Conservation (phyloP, 1,140 invertebrate species). For the Myzus persicae region DNA sequence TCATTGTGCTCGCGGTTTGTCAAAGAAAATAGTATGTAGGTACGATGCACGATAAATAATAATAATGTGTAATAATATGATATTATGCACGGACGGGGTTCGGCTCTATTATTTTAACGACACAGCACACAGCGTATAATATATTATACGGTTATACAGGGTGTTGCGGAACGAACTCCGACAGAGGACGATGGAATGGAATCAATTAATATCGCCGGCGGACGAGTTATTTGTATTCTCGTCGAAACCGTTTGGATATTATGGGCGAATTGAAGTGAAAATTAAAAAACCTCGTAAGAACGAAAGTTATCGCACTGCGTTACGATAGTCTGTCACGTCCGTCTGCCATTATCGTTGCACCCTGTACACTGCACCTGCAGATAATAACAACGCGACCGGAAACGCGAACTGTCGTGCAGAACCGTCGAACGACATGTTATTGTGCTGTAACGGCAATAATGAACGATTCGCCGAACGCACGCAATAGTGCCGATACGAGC, state of each 20-base stretch:
- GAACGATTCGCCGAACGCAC: not conserved
- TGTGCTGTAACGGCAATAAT: too few relatives aligned
- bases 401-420: not conserved
- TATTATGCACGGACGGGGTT: not conserved
- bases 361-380: not conserved
- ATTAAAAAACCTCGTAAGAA: not conserved
- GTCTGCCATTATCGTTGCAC: not conserved
- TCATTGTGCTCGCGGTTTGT: slow-evolving; percentile 7
- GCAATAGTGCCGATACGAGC: not conserved
- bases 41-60: not conserved
- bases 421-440: not conserved
- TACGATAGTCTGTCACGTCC: not conserved
- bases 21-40: not conserved
- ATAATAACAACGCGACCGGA: not conserved
- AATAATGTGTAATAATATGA: not conserved
- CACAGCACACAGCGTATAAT: not conserved
- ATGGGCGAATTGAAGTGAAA: too few relatives aligned
- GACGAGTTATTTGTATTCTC: too few relatives aligned
- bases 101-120: slow-evolving; percentile 22
- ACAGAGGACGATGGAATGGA: not conserved
- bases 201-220: too few relatives aligned
- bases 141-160: not conserved
- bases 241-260: too few relatives aligned
- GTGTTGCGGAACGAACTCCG: not conserved
- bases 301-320: not conserved